Evolutionary conservation across 2,888 invertebrate genomes (phyloP), one percentile per base, ranked within the genome.

Genomic region (Dicranocentrus wangi): DNA sequence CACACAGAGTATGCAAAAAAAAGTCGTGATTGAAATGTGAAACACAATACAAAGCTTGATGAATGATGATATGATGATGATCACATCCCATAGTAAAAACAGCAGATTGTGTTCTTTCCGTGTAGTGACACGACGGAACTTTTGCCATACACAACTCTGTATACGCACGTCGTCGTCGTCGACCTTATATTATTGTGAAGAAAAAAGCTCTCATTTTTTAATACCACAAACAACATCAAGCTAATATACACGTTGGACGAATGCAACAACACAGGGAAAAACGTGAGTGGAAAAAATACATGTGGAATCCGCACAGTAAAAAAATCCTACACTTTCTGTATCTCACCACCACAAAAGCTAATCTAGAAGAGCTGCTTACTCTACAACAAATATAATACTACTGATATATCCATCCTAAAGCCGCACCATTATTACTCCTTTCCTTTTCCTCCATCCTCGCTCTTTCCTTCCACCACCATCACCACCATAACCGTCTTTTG

Each of bases 1-100:
- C 3, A 10, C n/a, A n/a, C 32, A 32, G 32, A 32, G 21, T 68
- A 66, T 73, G 73, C 73, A 80, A 80, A 68, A 69, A 39, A 78
- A 73, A 73, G 51, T 80, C 80, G 80, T 80, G 80, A 80, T 80
- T 73, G 80, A 80, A 80, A 79, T 79, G 60, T 72, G 79, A 72
- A 79, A 72, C 55, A 79, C 79, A 79, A 80, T 69, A 55, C 39
- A 71, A 72, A 73, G 32, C 42, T 42, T 61, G 80, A 80, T 80
- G 80, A 73, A 73, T 72, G 51, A 69, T 70, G 77, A 58, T 71
- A 69, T 60, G 23, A 75, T 32, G 42, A 63, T 55, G 27, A 71
- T 72, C 66, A 73, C 68, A 71, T 63, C 17, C 13, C n/a, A 63
- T 68, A 66, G 42, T 66, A 43, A 66, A 43, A 66, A 23, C 42